Evolutionary conservation across 2,888 invertebrate species (phyloP).

Genomic region (Uropetala carovei): DNA sequence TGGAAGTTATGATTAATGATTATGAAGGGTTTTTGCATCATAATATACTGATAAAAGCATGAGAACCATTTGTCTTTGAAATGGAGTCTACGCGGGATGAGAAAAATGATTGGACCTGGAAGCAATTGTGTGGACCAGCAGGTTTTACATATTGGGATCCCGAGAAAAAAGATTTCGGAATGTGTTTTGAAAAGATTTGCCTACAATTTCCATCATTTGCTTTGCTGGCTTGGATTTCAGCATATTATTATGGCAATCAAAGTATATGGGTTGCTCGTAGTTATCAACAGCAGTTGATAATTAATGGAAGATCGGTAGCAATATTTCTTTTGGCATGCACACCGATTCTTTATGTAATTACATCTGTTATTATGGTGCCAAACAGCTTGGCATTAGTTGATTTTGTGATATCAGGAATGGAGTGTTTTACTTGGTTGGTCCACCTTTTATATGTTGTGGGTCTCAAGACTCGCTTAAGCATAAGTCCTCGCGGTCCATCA

Average conservation of each 20-base stretch:
- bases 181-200: slow-evolving; percentile 90
- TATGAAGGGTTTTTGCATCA: too few relatives aligned
- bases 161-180: slow-evolving; percentile 84
- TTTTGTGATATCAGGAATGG: slow-evolving; percentile 83
- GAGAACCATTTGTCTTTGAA: background rate
- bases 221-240: slow-evolving; percentile 86
- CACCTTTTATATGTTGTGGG: slow-evolving; percentile 87
- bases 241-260: slow-evolving; percentile 87
- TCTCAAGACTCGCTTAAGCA: slow-evolving; percentile 76
- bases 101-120: slow-evolving; percentile 61
- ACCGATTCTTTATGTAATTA: slow-evolving; percentile 81
- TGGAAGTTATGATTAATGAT: too few relatives aligned
- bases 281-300: slow-evolving; percentile 79
- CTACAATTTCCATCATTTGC: slow-evolving; percentile 86
- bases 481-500: slow-evolving; percentile 86
- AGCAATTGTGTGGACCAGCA: slow-evolving; percentile 82
- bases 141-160: slow-evolving; percentile 85
- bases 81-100: background rate
- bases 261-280: slow-evolving; percentile 81
- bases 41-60: too few relatives aligned
- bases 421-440: slow-evolving; percentile 88
- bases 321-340: slow-evolving; percentile 81
- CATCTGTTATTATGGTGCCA: slow-evolving; percentile 71
- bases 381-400: slow-evolving; percentile 78
- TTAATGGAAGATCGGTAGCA: slow-evolving; percentile 81